phyloP scores from a whole-genome alignment of 2,888 invertebrate species.

The Cheilosia vulpina region DNA sequence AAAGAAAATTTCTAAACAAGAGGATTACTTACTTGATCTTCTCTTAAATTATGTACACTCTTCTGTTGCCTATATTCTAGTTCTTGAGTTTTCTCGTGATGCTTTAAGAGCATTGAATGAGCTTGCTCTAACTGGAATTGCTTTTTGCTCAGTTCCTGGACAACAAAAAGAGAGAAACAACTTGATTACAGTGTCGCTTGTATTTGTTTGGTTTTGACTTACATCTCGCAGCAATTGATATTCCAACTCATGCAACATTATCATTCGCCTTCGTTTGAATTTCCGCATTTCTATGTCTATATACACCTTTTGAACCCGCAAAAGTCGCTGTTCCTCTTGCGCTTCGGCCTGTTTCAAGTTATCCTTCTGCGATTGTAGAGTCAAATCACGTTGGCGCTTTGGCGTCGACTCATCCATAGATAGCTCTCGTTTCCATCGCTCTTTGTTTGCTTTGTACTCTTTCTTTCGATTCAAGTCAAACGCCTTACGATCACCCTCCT shows the following conservation, averaged over 20 bases:
- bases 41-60: constrained; percentile 95
- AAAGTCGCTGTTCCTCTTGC: constrained; percentile 94
- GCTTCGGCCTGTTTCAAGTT: constrained; percentile 95
- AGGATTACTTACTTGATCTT: constrained; percentile 87
- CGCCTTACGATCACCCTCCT: constrained; percentile 96
- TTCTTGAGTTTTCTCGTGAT: constrained; percentile 98
- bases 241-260: constrained; percentile 93
- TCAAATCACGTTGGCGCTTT: constrained; percentile 94
- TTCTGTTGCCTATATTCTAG: constrained; percentile 97
- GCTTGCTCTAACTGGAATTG: constrained; percentile 98
- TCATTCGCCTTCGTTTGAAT: constrained; percentile 94
- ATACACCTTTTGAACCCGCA: constrained; percentile 95
- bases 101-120: constrained; percentile 95
- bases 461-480: constrained; percentile 97
- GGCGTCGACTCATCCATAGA: constrained; percentile 96
- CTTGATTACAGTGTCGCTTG: constrained; percentile 14
- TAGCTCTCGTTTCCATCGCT: constrained; percentile 96
- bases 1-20: constrained; percentile 13
- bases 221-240: constrained; percentile 96
- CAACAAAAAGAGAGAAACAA: constrained; percentile 64
- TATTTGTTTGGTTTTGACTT: constrained; percentile 76
- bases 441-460: constrained; percentile 98
- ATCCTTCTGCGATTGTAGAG: constrained; percentile 95
- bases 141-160: constrained; percentile 95
- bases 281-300: constrained; percentile 96